Base-by-base conservation (phyloP, 2,113 vertebrate genomes). In the Lota lota region DNA sequence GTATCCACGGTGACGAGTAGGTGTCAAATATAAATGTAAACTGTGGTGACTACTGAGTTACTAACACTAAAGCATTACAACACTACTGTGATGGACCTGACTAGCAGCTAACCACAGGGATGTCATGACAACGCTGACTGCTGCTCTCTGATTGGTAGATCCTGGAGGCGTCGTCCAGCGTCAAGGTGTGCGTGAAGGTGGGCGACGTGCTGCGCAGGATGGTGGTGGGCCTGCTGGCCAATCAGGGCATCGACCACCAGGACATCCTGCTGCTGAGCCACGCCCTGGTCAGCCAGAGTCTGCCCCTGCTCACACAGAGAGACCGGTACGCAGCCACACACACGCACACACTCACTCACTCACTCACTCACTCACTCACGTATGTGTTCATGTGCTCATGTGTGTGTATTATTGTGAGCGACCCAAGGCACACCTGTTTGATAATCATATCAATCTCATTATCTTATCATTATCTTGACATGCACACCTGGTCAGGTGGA, bases 241-340 rank as follows among this genome's bases (percentile, higher is more conserved):
- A 99, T 69, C 56, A 77, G 0, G 93, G 91, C 57, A 94, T 99
- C 94, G 92, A 82, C 0, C 83, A 94, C 12, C 90, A 94, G 66
- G 90, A 94, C 17, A 81, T 98, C 2, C 91, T 99, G 1, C 88
- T 99, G 73, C 93, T 99, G 72, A 93, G 95, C 81, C 94, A 98
- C 0, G 93, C 95, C 18, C 92, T 99, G 75, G 84, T 99, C 88
- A 97, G 93, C 84, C 91, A 99, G 88, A 99, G 98, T 65, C 91
- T 99, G 33, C 95, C 95, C 0, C 89, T 99, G 58, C 87, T 99
- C 68, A 95, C 95, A 59, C 94, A 93, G 70, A 95, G 94, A 79
- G 93, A 94, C 82, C 94, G 90, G 97, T 99, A 92, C n/a, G n/a
- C 47, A 61, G 24, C 14, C 22, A 57, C 33, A 60, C 19, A 11